Conservation (phyloP, 2,113 vertebrate genomes). For the Prunella himalayana region DNA sequence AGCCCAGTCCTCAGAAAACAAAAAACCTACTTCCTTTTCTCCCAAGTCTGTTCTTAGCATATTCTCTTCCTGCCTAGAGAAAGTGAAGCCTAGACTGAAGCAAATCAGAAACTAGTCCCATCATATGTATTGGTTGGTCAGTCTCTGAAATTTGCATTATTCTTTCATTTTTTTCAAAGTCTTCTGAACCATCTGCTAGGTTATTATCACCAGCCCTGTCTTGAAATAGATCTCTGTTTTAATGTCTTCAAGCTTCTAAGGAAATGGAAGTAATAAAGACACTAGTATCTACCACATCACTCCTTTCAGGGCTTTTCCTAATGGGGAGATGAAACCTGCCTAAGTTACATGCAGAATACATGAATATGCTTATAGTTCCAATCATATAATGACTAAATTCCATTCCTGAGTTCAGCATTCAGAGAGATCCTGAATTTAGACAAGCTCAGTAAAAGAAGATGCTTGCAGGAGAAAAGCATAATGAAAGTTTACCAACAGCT, state of each 20-base stretch:
- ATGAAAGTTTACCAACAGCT: conserved; percentile 61
- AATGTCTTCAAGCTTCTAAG: neutral
- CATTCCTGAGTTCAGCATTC: neutral
- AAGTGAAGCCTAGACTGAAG: neutral
- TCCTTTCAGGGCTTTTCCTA: neutral
- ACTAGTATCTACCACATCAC: neutral
- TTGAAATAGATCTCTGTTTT: neutral
- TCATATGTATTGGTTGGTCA: neutral
- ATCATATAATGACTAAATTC: neutral
- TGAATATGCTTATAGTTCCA: neutral
- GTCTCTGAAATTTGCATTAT: neutral
- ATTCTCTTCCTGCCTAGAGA: neutral
- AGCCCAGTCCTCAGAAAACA: neutral
- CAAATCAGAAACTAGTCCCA: neutral
- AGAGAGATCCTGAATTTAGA: neutral
- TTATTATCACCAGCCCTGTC: neutral
- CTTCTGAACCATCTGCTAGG: neutral
- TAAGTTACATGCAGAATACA: neutral
- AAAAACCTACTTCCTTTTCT: neutral
- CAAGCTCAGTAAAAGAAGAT: conserved; percentile 8
- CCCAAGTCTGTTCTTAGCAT: neutral
- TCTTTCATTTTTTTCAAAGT: neutral
- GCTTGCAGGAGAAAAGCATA: conserved; percentile 21
- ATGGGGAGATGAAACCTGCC: neutral
- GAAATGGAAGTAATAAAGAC: neutral